Evolutionary conservation across 1,140 invertebrate species (phyloP).

Genomic region (Drosophila mauritiana): DNA sequence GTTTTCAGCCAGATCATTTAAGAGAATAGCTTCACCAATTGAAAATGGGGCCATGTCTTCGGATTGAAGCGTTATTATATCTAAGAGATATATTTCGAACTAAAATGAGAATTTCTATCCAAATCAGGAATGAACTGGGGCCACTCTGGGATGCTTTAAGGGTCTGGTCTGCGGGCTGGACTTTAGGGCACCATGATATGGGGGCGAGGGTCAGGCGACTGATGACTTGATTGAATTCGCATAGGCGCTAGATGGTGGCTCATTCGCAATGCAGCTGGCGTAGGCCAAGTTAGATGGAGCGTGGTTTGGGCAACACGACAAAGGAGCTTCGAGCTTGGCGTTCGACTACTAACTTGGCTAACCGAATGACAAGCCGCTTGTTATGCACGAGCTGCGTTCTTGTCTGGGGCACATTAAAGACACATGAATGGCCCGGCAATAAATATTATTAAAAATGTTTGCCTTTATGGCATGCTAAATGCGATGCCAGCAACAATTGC

Average conservation of each 20-base stretch:
- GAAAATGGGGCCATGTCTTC: neutral
- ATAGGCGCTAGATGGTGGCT: conserved; percentile 56
- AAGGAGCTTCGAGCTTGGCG: neutral
- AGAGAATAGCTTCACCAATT: neutral
- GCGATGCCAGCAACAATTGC: conserved; percentile 65
- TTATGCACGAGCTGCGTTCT: conserved; percentile 80
- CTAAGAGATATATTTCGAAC: no score
- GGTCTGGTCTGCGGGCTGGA: neutral
- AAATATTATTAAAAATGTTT: conserved; percentile 77
- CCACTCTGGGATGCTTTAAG: neutral
- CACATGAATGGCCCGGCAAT: conserved; percentile 80
- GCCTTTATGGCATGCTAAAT: conserved; percentile 80
- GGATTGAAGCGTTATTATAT: no score
- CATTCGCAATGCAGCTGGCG: conserved; percentile 72
- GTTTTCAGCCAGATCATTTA: conserved; percentile 4
- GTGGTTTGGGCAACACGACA: conserved; percentile 44
- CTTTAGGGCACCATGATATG: conserved; percentile 2
- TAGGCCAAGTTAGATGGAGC: conserved; percentile 72
- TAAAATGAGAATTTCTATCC: neutral
- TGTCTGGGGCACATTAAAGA: conserved; percentile 82
- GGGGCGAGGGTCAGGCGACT: conserved; percentile 47
- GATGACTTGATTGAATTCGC: conserved; percentile 73
- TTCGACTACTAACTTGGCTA: conserved; percentile 2
- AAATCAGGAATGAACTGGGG: conserved; percentile 11
- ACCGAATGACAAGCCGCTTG: conserved; percentile 63